phyloP scores from a whole-genome alignment of 1,140 invertebrate species.

The Aphelenchoides fujianensis region DNA sequence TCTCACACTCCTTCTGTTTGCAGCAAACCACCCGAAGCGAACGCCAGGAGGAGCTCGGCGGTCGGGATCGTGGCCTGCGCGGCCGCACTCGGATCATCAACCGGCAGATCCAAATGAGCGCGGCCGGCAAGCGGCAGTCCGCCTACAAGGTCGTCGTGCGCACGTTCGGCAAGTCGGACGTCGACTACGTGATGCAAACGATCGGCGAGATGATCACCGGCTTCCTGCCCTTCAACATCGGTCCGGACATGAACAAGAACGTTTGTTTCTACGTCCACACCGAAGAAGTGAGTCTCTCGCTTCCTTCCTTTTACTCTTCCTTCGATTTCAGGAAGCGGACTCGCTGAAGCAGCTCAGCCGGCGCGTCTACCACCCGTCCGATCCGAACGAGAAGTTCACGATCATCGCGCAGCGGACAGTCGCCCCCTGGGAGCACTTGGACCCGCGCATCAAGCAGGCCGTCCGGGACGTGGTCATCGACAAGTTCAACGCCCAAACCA shows the following conservation, averaged over 20 bases:
- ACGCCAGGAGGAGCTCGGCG: background rate
- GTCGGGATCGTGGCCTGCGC: background rate
- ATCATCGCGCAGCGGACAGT: slow-evolving; percentile 16
- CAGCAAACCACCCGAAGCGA: slow-evolving; percentile 1
- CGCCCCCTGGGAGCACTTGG: slow-evolving; percentile 31
- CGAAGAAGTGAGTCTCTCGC: background rate
- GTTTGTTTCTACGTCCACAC: slow-evolving; percentile 18
- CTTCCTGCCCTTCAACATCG: slow-evolving; percentile 13
- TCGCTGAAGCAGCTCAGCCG: background rate
- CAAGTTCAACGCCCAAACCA: slow-evolving; percentile 28
- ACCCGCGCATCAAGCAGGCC: background rate
- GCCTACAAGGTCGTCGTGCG: slow-evolving; percentile 6
- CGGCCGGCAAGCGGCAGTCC: background rate
- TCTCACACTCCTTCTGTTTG: background rate
- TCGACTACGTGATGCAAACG: background rate
- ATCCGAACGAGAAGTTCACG: slow-evolving; percentile 28
- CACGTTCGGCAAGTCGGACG: background rate
- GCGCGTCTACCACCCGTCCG: slow-evolving; percentile 1
- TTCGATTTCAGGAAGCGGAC: slow-evolving; percentile 14
- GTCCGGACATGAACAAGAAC: background rate
- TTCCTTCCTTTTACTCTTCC: background rate
- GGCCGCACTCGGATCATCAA: slow-evolving; percentile 4
- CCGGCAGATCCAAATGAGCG: background rate
- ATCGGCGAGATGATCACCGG: background rate
- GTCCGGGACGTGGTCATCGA: slow-evolving; percentile 29